Percentiles rank a stretch among this genome's conserved stretches.
phyloP scores from a whole-genome alignment of 2,113 vertebrate species.

The Aix galericulata region DNA sequence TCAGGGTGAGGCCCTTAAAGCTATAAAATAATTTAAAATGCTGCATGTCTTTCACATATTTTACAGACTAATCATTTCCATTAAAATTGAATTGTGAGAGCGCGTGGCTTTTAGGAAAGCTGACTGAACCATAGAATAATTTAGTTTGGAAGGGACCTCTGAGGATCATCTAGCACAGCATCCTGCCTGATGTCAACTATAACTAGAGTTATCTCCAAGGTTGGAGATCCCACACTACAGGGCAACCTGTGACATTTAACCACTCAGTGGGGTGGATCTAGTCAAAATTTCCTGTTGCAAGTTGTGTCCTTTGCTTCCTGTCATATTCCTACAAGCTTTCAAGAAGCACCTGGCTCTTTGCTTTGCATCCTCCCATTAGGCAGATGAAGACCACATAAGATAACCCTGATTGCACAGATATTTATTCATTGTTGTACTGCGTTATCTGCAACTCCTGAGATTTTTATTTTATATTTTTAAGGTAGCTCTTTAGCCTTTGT shows the following conservation, averaged over 20 bases:
- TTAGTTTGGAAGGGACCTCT: not conserved
- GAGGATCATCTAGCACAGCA: not conserved
- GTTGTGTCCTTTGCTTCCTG: not conserved
- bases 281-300: not conserved
- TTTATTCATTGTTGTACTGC: not conserved
- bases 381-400: not conserved
- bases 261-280: rapidly evolving
- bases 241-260: not conserved
- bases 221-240: not conserved
- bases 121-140: not conserved
- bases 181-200: not conserved
- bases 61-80: not conserved
- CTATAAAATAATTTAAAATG: not conserved
- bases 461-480: not conserved
- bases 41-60: not conserved
- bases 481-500: not conserved
- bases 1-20: not conserved
- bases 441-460: not conserved
- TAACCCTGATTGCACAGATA: not conserved
- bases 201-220: not conserved
- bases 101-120: not conserved
- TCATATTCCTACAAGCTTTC: not conserved
- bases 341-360: not conserved
- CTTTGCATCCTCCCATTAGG: not conserved
- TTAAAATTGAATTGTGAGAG: not conserved